Percentiles rank a stretch among this genome's conserved stretches.
These are phyloP conservation scores for Brassicogethes aeneus DNA, from an alignment of 2,888 invertebrate genomes.

Conservation along the genomic window DNA sequence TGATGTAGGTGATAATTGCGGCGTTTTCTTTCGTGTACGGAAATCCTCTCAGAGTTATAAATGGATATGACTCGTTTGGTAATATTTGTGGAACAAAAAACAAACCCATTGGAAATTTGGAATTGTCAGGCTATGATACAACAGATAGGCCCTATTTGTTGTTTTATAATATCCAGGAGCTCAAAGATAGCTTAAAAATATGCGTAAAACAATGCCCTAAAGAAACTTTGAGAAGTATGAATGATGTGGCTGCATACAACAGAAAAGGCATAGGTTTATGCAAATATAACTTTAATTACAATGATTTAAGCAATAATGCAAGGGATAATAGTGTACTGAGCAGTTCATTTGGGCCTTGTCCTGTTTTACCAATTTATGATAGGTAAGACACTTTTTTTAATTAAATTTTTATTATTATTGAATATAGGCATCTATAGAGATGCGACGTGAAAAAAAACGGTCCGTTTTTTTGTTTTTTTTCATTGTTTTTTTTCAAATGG, in stretches of 20 bases:
- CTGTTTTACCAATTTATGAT: slow-evolving; percentile 66
- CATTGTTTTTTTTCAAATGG: too few species aligned
- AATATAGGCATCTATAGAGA: too few species aligned
- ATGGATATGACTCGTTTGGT: slow-evolving; percentile 90
- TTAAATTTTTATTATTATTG: not conserved
- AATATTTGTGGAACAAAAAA: slow-evolving; percentile 83
- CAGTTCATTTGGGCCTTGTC: slow-evolving; percentile 64
- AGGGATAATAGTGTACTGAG: slow-evolving; percentile 28
- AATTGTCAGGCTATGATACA: slow-evolving; percentile 73
- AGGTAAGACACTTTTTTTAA: slow-evolving; percentile 41
- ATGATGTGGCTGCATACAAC: slow-evolving; percentile 66
- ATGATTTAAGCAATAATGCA: slow-evolving; percentile 37
- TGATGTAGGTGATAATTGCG: slow-evolving; percentile 63
- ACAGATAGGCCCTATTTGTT: slow-evolving; percentile 70
- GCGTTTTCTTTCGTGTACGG: slow-evolving; percentile 84
- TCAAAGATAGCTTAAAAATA: slow-evolving; percentile 71
- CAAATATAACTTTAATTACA: slow-evolving; percentile 58
- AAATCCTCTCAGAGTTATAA: slow-evolving; percentile 74
- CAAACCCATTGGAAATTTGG: slow-evolving; percentile 60
- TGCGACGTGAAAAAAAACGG: too few species aligned
- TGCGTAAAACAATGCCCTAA: slow-evolving; percentile 86
- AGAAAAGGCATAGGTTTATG: slow-evolving; percentile 70
- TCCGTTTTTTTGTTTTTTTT: too few species aligned
- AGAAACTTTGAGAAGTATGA: slow-evolving; percentile 49
- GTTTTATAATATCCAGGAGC: slow-evolving; percentile 71